A percentile compares a stretch with the other conserved stretches of the same genome.
These are phyloP conservation scores for Onychomys leucogaster DNA, from an alignment of 2,797 vertebrate genomes.

Conservation along the genomic window DNA sequence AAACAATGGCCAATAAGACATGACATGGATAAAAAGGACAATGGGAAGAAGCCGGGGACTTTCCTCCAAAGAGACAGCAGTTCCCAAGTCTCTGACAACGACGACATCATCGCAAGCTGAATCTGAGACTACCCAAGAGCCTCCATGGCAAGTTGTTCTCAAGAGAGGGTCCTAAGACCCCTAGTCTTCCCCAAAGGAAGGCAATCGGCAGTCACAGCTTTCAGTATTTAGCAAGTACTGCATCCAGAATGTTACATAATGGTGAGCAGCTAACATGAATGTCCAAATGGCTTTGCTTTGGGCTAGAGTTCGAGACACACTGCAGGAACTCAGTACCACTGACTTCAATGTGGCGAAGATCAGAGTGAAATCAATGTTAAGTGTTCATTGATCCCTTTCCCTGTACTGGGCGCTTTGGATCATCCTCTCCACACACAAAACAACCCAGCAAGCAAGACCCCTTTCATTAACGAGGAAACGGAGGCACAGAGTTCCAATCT, in stretches of 20 bases:
- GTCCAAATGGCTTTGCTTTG: background rate
- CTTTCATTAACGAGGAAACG: background rate
- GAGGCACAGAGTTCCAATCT: background rate
- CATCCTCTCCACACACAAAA: background rate
- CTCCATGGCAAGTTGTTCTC: background rate
- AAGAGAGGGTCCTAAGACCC: background rate
- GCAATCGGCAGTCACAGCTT: background rate
- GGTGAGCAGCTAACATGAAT: background rate
- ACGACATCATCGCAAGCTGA: background rate
- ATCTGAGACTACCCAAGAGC: background rate
- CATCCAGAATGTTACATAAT: background rate
- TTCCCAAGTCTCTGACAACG: background rate
- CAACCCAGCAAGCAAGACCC: background rate
- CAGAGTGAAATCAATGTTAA: background rate
- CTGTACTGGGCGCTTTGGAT: background rate
- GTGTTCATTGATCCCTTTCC: background rate
- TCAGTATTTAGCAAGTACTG: background rate
- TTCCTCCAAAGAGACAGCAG: background rate
- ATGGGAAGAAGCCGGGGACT: background rate
- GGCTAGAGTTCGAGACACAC: background rate
- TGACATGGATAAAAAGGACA: background rate
- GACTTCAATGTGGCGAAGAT: background rate
- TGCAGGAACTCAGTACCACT: background rate
- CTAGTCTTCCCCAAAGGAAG: constrained; percentile 8
- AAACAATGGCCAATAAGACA: background rate